Evolutionary conservation across 2,113 vertebrate species (phyloP).

Genomic region (Hemicordylus capensis): DNA sequence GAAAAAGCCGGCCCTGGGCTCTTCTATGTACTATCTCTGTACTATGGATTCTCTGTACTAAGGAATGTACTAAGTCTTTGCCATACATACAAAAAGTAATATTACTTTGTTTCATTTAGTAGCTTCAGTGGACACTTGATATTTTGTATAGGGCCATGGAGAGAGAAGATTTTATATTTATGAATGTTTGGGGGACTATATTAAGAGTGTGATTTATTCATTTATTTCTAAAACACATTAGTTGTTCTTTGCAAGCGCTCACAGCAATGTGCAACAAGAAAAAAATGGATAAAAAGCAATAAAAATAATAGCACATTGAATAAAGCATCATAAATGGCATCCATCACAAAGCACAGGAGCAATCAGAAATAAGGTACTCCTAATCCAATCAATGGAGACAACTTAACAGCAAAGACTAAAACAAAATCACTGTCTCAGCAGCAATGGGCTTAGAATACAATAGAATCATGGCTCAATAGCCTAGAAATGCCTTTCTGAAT

Average conservation of each 20-base stretch:
- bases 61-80: background rate
- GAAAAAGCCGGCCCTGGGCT: background rate
- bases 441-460: background rate
- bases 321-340: background rate
- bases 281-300: too few relatives aligned
- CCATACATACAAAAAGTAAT: background rate
- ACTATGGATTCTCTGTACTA: background rate
- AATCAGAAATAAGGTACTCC: background rate
- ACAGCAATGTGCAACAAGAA: background rate
- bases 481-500: background rate
- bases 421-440: too few relatives aligned
- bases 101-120: background rate
- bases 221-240: background rate
- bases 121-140: rapidly evolving
- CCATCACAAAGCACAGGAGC: background rate
- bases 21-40: background rate
- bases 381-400: background rate
- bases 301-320: background rate
- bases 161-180: background rate
- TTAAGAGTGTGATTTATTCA: background rate
- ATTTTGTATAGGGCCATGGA: background rate
- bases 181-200: background rate
- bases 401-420: background rate
- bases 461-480: background rate
- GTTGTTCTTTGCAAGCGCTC: background rate